phyloP scores from a whole-genome alignment of 1,140 invertebrate genomes.

The Gryon sp. region DNA sequence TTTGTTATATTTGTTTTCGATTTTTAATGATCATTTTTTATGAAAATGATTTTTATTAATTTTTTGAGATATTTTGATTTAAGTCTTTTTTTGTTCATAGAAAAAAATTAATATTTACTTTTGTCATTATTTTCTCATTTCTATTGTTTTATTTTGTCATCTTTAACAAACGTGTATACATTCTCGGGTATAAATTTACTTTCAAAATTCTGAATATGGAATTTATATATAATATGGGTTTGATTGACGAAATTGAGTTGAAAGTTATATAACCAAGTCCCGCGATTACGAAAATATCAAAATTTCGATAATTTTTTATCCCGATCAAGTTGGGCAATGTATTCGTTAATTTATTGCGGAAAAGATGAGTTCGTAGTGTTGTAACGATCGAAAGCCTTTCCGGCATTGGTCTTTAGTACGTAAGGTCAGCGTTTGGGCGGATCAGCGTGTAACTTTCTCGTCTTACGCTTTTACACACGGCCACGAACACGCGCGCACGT shows the following conservation, averaged over 20 bases:
- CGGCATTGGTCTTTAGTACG: constrained; percentile 68
- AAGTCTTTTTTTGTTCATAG: too few relatives aligned
- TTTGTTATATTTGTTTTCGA: too few relatives aligned
- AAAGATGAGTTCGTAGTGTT: constrained; percentile 45
- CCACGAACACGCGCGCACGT: constrained; percentile 16
- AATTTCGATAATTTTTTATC: constrained; percentile 35
- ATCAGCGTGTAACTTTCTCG: constrained; percentile 75
- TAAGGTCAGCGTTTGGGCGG: constrained; percentile 78
- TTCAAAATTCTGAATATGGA: too few relatives aligned
- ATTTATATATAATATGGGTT: too few relatives aligned
- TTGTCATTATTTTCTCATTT: too few relatives aligned
- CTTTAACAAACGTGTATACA: too few relatives aligned
- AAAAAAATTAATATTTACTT: too few relatives aligned
- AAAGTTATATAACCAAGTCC: constrained; percentile 26
- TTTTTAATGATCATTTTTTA: too few relatives aligned
- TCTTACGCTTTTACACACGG: constrained; percentile 55
- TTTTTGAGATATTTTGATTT: too few relatives aligned
- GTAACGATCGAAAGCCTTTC: constrained; percentile 57
- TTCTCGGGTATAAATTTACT: too few relatives aligned
- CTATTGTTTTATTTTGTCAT: too few relatives aligned
- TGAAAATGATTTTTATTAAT: too few relatives aligned
- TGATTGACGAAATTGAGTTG: constrained; percentile 10
- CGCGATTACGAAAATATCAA: constrained; percentile 47
- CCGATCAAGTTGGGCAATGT: constrained; percentile 28
- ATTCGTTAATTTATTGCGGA: constrained; percentile 52